Conservation (phyloP, 92 coral and sea anemone genomes). For the Porites evermanni region DNA sequence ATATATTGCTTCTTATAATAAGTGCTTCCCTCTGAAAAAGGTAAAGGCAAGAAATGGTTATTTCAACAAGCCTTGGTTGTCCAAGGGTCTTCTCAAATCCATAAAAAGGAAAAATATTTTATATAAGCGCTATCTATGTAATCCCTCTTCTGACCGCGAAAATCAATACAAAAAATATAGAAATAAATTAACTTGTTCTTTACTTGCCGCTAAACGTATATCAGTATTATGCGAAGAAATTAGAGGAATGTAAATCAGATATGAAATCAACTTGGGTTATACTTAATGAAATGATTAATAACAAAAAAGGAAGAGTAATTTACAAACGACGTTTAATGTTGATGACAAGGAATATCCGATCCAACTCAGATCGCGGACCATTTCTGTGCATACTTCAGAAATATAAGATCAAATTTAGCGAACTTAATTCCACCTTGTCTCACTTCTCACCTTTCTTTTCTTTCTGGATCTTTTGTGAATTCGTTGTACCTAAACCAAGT, state of each 20-base stretch:
- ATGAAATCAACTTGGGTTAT: slow-evolving; percentile 39
- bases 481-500: slow-evolving; percentile 5
- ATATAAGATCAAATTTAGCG: slow-evolving; percentile 15
- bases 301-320: background rate
- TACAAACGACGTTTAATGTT: too few relatives aligned
- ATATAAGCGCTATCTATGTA: slow-evolving; percentile 44
- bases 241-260: slow-evolving; percentile 20
- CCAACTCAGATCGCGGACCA: too few relatives aligned
- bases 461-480: background rate
- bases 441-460: background rate
- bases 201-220: slow-evolving; percentile 57
- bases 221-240: slow-evolving; percentile 16
- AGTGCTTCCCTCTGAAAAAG: slow-evolving; percentile 3
- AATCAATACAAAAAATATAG: background rate
- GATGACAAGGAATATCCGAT: too few relatives aligned
- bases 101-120: slow-evolving; percentile 43
- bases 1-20: slow-evolving; percentile 32
- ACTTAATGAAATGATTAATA: slow-evolving; percentile 14
- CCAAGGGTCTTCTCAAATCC: too few relatives aligned
- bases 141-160: too few relatives aligned
- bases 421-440: slow-evolving; percentile 12
- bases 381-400: background rate
- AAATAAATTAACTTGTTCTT: slow-evolving; percentile 41
- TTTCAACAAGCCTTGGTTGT: too few relatives aligned
- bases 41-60: too few relatives aligned